Percentiles rank a stretch among this genome's conserved stretches.
Conservation (phyloP, 1,140 invertebrate species). For the Magallana ariakensis region DNA sequence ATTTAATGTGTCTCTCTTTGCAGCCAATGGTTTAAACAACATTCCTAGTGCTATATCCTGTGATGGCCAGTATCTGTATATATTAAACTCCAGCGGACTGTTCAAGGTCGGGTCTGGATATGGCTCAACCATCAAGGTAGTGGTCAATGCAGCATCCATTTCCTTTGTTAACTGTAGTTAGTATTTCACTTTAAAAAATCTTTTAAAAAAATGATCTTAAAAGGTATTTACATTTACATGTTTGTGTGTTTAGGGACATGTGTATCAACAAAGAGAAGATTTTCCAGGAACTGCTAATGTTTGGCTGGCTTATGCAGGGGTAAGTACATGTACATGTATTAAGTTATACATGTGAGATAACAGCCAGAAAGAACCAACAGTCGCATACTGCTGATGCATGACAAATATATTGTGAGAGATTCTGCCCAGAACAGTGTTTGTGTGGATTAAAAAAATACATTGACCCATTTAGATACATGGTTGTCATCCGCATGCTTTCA, state of each 20-base stretch:
- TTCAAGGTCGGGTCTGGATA: constrained; percentile 96
- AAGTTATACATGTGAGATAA: no score
- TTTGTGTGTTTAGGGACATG: constrained; percentile 81
- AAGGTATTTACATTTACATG: constrained; percentile 36
- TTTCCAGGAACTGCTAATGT: constrained; percentile 87
- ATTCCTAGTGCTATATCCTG: constrained; percentile 85
- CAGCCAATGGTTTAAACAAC: constrained; percentile 35
- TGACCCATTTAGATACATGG: no score
- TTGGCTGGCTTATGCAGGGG: constrained; percentile 92
- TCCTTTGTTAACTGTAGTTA: no score
- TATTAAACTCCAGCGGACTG: constrained; percentile 87
- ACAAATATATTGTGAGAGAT: no score
- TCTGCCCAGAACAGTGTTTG: no score
- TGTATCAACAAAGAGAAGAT: constrained; percentile 89
- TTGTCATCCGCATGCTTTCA: no score
- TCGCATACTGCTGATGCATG: no score
- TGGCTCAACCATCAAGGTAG: constrained; percentile 90
- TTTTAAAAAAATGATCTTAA: no score
- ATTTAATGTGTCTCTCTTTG: not conserved
- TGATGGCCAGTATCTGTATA: constrained; percentile 93
- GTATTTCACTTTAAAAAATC: no score
- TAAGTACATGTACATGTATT: constrained; percentile 79
- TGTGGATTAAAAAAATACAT: no score
- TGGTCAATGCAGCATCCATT: not conserved
- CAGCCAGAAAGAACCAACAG: no score